These are phyloP conservation scores for Campoletis raptor DNA, from an alignment of 2,888 invertebrate genomes.

Conservation along the genomic window DNA sequence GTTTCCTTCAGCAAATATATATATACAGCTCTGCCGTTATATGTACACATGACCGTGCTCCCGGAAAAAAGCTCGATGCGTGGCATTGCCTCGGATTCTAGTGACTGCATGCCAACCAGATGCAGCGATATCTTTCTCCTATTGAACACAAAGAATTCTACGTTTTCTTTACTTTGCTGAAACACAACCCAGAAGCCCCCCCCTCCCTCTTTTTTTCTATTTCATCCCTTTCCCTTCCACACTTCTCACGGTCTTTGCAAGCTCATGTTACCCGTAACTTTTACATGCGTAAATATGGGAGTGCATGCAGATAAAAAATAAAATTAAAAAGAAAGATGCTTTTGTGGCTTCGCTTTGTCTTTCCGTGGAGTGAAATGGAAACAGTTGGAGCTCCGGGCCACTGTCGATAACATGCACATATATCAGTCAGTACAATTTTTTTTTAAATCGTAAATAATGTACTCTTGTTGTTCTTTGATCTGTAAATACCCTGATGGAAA, in stretches of 20 bases:
- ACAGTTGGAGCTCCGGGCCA: constrained; percentile 10
- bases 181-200: constrained; percentile 18
- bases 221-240: not conserved
- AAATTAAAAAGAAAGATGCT: not conserved
- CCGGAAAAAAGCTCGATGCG: constrained; percentile 45
- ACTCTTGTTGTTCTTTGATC: constrained; percentile 15
- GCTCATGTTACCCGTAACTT: not conserved
- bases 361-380: not conserved
- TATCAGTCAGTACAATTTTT: not conserved
- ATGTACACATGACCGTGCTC: not conserved
- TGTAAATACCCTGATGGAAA: not conserved
- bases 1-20: constrained; percentile 6
- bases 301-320: not conserved
- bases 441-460: constrained; percentile 13
- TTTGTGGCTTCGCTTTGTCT: constrained; percentile 3
- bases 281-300: not conserved
- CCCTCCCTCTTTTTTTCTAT: not conserved
- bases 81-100: constrained; percentile 29
- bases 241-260: not conserved
- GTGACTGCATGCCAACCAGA: constrained; percentile 45
- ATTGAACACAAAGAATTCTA: constrained; percentile 7
- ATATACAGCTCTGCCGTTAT: not conserved
- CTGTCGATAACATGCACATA: constrained; percentile 14
- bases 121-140: constrained; percentile 46
- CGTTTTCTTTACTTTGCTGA: constrained; percentile 13